These are phyloP conservation scores for Pollimyrus isidori DNA, from an alignment of 2,113 vertebrate species.

Conservation along the genomic window DNA sequence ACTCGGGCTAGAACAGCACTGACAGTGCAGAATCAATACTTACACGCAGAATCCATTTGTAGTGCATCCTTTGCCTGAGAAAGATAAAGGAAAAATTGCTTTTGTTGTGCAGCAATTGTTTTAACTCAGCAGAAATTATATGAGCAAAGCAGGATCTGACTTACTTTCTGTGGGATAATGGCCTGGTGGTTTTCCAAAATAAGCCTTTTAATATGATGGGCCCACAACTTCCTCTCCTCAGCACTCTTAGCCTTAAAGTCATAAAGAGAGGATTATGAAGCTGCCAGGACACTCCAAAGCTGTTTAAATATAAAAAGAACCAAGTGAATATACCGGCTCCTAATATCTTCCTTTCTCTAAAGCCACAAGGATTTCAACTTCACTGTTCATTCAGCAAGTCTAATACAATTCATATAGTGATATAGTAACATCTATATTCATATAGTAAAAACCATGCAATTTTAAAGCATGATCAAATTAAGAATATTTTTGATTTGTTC, in stretches of 20 bases:
- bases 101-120: constrained; percentile 7
- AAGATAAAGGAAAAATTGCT: constrained; percentile 19
- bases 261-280: not conserved
- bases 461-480: not conserved
- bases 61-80: constrained; percentile 82
- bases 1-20: not conserved
- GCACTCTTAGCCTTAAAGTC: constrained; percentile 70
- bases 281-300: not conserved
- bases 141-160: not conserved
- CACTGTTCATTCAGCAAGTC: not conserved
- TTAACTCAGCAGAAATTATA: not conserved
- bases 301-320: constrained; percentile 10
- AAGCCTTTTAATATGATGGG: constrained; percentile 89
- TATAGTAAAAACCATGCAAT: not conserved
- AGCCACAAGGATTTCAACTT: not conserved
- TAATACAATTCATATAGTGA: not conserved
- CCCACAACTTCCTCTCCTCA: constrained; percentile 87
- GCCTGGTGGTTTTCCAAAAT: constrained; percentile 92
- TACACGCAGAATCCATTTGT: constrained; percentile 79
- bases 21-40: constrained; percentile 51
- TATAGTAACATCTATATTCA: not conserved
- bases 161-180: constrained; percentile 82
- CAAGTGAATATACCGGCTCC: not conserved
- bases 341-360: not conserved
- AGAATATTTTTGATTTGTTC: not conserved